phyloP scores from a whole-genome alignment of 2,888 invertebrate genomes.

The Euproctis similis region DNA sequence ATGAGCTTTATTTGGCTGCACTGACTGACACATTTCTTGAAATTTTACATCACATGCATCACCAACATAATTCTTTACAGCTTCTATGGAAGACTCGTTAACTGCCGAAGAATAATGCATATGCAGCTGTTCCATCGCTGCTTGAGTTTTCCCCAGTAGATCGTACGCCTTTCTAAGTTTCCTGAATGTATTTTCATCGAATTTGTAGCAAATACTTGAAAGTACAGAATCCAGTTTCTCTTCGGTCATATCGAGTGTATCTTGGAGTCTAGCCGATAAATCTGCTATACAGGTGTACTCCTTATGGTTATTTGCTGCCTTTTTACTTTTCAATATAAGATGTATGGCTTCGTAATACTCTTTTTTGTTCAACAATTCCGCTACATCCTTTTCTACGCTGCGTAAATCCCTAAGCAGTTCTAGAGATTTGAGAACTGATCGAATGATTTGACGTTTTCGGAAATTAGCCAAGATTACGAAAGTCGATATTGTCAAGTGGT shows the following conservation, averaged over 20 bases:
- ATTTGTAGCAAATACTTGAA: slow-evolving; percentile 83
- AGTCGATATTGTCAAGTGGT: slow-evolving; percentile 89
- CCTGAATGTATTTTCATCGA: slow-evolving; percentile 85
- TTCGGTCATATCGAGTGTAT: slow-evolving; percentile 92
- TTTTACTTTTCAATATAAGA: slow-evolving; percentile 90
- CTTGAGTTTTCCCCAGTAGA: slow-evolving; percentile 91
- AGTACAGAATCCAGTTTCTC: slow-evolving; percentile 92
- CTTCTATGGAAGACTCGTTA: slow-evolving; percentile 83
- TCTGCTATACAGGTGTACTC: slow-evolving; percentile 95
- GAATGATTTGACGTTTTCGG: slow-evolving; percentile 88
- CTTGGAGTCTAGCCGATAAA: slow-evolving; percentile 89
- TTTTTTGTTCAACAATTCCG: slow-evolving; percentile 86
- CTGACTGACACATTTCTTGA: slow-evolving; percentile 84
- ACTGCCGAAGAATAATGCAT: slow-evolving; percentile 97
- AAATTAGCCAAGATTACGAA: slow-evolving; percentile 94
- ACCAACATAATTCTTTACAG: slow-evolving; percentile 70
- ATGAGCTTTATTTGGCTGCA: slow-evolving; percentile 49
- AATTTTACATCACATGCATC: slow-evolving; percentile 74
- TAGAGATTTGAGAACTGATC: slow-evolving; percentile 86
- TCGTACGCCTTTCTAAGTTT: slow-evolving; percentile 92
- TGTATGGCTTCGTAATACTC: slow-evolving; percentile 94
- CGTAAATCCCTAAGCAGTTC: slow-evolving; percentile 71
- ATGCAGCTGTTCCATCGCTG: slow-evolving; percentile 94
- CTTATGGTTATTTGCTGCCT: slow-evolving; percentile 87
- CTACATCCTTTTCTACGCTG: slow-evolving; percentile 88